These are phyloP conservation scores for Luperina testacea DNA, from an alignment of 2,888 invertebrate species.

Conservation along the genomic window DNA sequence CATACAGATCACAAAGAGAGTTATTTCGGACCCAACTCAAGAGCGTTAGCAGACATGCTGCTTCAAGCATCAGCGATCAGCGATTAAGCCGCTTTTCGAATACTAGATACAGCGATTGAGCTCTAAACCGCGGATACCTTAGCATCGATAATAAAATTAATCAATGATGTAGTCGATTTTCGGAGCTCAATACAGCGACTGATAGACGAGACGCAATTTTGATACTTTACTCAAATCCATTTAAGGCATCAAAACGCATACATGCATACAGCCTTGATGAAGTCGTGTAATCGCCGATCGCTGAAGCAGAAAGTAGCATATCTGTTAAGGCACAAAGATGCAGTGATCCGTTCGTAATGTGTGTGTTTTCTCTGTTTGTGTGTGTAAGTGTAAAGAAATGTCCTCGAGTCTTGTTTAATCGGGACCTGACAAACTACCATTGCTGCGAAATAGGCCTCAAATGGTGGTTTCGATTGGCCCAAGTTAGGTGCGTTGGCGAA, in stretches of 20 bases:
- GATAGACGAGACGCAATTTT: background rate
- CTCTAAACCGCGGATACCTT: background rate
- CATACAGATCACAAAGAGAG: background rate
- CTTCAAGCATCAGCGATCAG: background rate
- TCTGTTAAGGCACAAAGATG: background rate
- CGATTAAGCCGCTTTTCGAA: background rate
- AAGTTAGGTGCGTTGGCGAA: constrained; percentile 11
- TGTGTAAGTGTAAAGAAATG: constrained; percentile 59
- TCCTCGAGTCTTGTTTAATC: constrained; percentile 67
- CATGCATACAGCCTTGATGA: background rate
- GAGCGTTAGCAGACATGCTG: background rate
- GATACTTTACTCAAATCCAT: background rate
- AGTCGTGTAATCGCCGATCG: background rate
- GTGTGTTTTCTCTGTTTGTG: constrained; percentile 22
- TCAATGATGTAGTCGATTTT: background rate
- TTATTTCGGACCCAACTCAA: background rate
- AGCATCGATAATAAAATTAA: background rate
- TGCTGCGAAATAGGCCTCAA: constrained; percentile 66
- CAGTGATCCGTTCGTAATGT: constrained; percentile 2
- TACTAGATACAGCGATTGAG: background rate
- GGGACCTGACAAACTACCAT: constrained; percentile 68
- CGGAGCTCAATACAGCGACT: background rate
- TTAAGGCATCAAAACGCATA: background rate
- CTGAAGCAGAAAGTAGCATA: background rate
- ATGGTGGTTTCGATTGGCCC: constrained; percentile 37